These are phyloP conservation scores for Circaetus gallicus DNA, from an alignment of 2,113 vertebrate genomes.

Conservation along the genomic window DNA sequence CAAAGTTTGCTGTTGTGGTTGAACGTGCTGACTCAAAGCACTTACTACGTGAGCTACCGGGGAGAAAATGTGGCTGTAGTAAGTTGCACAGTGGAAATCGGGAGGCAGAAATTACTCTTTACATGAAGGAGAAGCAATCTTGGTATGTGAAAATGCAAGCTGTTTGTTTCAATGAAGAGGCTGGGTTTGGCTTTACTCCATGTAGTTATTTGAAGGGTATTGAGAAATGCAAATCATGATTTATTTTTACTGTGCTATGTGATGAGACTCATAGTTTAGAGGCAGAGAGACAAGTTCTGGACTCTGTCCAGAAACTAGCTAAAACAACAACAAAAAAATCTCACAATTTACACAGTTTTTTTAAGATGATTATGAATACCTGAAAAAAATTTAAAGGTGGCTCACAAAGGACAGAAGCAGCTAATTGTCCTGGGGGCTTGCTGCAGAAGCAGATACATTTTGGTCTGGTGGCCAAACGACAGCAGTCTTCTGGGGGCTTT, in stretches of 20 bases:
- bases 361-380: neutral
- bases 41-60: conserved; percentile 44
- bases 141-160: conserved; percentile 5
- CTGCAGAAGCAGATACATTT: neutral
- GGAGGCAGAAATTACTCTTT: neutral
- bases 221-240: conserved; percentile 54
- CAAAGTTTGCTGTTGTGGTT: conserved; percentile 9
- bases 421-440: neutral
- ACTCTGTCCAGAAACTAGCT: neutral
- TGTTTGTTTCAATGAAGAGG: conserved; percentile 15
- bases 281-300: neutral
- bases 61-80: neutral
- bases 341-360: neutral
- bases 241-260: conserved; percentile 48
- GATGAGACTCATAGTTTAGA: neutral
- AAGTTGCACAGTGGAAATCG: neutral
- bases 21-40: conserved; percentile 58
- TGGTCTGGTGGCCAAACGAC: neutral
- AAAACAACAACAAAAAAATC: neutral
- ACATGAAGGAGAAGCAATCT: neutral
- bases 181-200: conserved; percentile 40
- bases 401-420: neutral
- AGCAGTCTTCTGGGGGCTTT: neutral
- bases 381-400: neutral
- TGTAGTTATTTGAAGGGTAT: conserved; percentile 40